Evolutionary conservation across 2,797 vertebrate genomes (phyloP), one percentile per base, ranked within the genome.

Genomic region (Microctenopoma steveboyesi): DNA sequence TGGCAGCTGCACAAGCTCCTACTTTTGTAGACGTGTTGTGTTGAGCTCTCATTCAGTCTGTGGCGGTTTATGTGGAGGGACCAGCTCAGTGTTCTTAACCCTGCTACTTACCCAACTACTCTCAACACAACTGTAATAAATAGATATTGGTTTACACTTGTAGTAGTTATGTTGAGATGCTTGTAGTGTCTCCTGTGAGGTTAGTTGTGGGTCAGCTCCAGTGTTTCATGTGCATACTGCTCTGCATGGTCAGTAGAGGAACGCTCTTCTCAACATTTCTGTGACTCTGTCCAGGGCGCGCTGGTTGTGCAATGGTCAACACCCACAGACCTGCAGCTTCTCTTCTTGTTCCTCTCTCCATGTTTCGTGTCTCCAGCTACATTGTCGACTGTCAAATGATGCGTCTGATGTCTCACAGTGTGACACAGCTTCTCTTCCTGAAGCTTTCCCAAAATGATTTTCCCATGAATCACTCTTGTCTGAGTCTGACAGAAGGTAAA

Each of bases 31-130:
- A 76, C 71, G 35, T 83, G 75, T 87, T 84, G 51, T 76, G 66
- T 67, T 66, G 80, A 40, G 79, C 64, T 35, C 81, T 79, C 14
- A 11, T 78, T 79, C 83, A 72, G 57, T 45, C 69, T 16, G n/a
- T 46, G 63, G 39, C 48, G 63, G 78, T 5, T 89, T 86, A 83
- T 75, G 63, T 73, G 60, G 83, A 81, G 89, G 77, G 82, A 79
- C 74, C 79, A 69, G 79, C 78, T 88, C 65, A 77, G 66, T 81
- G 60, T 71, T 45, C 67, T 28, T 83, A 85, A 89, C 88, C 83
- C 78, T 64, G 45, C n/a, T 70, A 62, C 75, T 67, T 78, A 62
- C 65, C 69, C 50, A 25, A 30, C 43, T 55, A 0, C 65, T 61
- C 60, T 45, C 4, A 42, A 71, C 18, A 43, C 50, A 35, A 22